Evolutionary conservation across 2,888 invertebrate species (phyloP), one percentile per base, ranked within the genome.

Genomic region (Andrena marginata): DNA sequence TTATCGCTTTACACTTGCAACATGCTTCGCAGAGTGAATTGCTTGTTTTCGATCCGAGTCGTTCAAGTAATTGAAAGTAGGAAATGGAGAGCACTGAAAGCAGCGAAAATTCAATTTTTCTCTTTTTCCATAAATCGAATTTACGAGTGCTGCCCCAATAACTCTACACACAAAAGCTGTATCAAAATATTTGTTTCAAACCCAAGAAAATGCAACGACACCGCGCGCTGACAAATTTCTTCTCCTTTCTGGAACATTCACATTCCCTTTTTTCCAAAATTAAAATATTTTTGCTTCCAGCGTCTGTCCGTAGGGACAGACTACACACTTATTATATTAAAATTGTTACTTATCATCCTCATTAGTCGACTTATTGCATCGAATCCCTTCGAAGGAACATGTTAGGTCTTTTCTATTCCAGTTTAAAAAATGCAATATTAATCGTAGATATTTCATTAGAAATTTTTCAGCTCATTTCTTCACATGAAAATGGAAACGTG

Each of bases 11-110:
- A 7, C 60, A 31, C 56, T 56, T 56, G 23, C 56, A n/a, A 20
- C 31, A 20, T 7, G 20, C 29, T 33, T 8, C 5, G 2, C 29
- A 33, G 62, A 20, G 33, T 33, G 20, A 20, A 62, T 33, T 20
- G 16, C 33, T 62, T 62, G 62, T 62, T 35, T 33, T 20, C 33
- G 62, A 20, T 33, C 10, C 20, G 20, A 33, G 33, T 62, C 33
- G 33, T 20, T 8, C 62, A 33, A 62, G 62, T 62, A 62, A 62
- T 62, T 62, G 62, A 62, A 62, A 62, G 3, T 62, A 8, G 33
- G 7, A 33, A 33, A 33, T 20, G 33, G 7, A 29, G 29, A 59
- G n/a, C 59, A 29, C 29, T 13, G 33, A 62, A 62, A 62, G 20
- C 33, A 20, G 4, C 2, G 10, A 20, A 20, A 62, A 62, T 31